Percentiles rank a stretch among this genome's conserved stretches.
phyloP scores from a whole-genome alignment of 2,113 vertebrate genomes.

The Serilophus lunatus region DNA sequence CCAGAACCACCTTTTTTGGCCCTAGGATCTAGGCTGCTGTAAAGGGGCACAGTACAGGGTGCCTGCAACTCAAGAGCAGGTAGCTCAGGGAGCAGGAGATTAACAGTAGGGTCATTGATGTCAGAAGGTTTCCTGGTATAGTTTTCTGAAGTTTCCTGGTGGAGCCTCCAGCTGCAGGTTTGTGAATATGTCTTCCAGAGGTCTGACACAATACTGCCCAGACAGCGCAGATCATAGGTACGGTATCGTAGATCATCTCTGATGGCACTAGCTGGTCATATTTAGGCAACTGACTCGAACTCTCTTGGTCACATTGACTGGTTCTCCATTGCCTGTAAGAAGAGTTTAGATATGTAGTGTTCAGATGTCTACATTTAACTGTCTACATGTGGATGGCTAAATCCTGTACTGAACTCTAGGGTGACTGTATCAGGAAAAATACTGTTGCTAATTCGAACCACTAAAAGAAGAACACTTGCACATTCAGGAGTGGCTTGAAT shows the following conservation, averaged over 20 bases:
- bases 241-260: neutral
- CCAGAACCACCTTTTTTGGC: neutral
- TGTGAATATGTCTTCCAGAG: neutral
- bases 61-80: neutral
- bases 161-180: neutral
- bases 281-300: neutral
- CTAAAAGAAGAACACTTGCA: neutral
- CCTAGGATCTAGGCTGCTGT: neutral
- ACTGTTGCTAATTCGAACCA: neutral
- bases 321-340: neutral
- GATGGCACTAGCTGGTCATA: neutral
- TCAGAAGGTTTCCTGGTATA: neutral
- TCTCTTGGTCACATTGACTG: neutral
- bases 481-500: neutral
- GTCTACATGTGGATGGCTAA: neutral
- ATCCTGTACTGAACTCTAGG: neutral
- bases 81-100: neutral
- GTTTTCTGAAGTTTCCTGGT: neutral
- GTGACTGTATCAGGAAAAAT: neutral
- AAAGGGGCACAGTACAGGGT: neutral
- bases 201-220: fast-evolving
- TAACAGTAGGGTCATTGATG: neutral
- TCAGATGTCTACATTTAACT: neutral
- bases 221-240: neutral
- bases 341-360: neutral